phyloP scores from a whole-genome alignment of 2,113 vertebrate genomes.

The Mustela nigripes region DNA sequence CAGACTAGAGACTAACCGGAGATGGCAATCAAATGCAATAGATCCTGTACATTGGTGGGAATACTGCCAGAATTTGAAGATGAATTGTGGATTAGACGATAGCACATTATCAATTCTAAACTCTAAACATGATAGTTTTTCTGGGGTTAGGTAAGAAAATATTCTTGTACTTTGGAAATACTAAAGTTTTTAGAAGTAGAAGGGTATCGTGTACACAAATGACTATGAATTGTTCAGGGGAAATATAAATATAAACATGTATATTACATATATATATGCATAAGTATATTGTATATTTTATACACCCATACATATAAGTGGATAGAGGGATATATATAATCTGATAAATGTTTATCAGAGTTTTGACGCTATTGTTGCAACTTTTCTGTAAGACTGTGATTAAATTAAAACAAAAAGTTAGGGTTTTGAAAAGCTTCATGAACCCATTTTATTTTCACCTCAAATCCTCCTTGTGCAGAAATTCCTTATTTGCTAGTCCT shows the following conservation, averaged over 20 bases:
- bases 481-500: not conserved
- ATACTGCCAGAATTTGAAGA: not conserved
- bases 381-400: not conserved
- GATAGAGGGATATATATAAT: not conserved
- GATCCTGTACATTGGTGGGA: not conserved
- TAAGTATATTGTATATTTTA: not conserved
- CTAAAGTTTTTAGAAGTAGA: constrained; percentile 29
- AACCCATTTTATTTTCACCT: constrained; percentile 22
- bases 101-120: not conserved
- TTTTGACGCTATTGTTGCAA: not conserved
- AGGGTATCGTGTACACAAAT: not conserved
- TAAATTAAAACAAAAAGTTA: constrained; percentile 19
- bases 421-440: not conserved
- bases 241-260: not conserved
- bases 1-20: not conserved
- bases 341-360: not conserved
- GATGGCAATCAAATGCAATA: not conserved
- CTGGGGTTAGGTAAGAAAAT: not conserved
- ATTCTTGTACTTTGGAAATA: not conserved
- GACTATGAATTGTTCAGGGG: not conserved
- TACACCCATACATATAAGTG: not conserved
- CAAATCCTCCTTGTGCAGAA: not conserved
- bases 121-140: not conserved
- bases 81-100: not conserved
- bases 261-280: not conserved